Conservation (phyloP, 2,797 vertebrate genomes). For the Acanthurus tractus region DNA sequence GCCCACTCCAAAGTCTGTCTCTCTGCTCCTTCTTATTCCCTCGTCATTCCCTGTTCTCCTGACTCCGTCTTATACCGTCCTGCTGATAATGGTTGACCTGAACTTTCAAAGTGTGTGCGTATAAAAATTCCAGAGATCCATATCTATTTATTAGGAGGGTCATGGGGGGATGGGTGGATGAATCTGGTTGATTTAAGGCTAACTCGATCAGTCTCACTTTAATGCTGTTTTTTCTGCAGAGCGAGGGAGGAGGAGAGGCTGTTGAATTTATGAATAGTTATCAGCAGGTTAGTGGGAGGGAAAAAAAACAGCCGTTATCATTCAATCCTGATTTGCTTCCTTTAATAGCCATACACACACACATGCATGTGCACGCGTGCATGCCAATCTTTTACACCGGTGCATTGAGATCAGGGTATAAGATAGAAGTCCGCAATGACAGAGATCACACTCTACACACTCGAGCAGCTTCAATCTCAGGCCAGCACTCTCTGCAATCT, state of each 20-base stretch:
- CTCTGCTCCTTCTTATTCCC: constrained; percentile 49
- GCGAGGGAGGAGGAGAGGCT: constrained; percentile 47
- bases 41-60: constrained; percentile 6
- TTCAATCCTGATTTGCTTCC: constrained; percentile 52
- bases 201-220: constrained; percentile 76
- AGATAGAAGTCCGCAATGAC: constrained; percentile 53
- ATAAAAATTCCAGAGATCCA: constrained; percentile 82
- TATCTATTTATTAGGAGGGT: constrained; percentile 69
- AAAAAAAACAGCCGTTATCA: constrained; percentile 56
- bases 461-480: constrained; percentile 55
- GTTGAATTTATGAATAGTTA: constrained; percentile 71
- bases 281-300: constrained; percentile 51
- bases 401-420: constrained; percentile 61
- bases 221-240: constrained; percentile 62
- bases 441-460: constrained; percentile 44
- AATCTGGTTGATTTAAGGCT: constrained; percentile 81
- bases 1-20: constrained; percentile 49
- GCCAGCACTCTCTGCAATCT: constrained; percentile 60
- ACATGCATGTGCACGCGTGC: background rate
- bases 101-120: constrained; percentile 75
- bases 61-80: constrained; percentile 25
- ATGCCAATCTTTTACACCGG: constrained; percentile 42
- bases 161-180: constrained; percentile 13
- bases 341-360: constrained; percentile 12
- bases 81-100: constrained; percentile 70